Conservation (phyloP, 2,888 invertebrate species). For the Archaeoteleia sp. region DNA sequence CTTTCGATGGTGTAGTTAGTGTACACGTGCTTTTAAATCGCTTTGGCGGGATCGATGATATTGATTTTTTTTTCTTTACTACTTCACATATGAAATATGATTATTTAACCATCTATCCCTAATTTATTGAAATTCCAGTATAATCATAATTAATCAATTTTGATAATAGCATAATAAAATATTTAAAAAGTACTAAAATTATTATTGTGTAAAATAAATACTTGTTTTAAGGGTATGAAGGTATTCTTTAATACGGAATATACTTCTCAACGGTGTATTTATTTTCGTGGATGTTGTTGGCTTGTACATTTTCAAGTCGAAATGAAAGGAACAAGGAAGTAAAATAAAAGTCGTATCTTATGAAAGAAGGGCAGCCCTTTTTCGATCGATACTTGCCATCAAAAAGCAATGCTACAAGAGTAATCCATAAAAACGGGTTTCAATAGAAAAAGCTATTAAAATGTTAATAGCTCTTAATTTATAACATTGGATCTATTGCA, state of each 20-base stretch:
- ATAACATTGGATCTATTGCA: too few relatives aligned
- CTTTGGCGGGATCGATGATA: constrained; percentile 27
- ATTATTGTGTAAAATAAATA: neutral
- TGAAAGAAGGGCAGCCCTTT: constrained; percentile 34
- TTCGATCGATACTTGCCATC: constrained; percentile 43
- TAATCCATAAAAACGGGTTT: constrained; percentile 25
- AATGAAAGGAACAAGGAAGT: constrained; percentile 31
- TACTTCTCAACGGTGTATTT: too few relatives aligned
- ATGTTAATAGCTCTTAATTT: too few relatives aligned
- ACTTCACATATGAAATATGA: too few relatives aligned
- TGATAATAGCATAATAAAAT: too few relatives aligned
- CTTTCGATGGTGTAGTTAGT: constrained; percentile 20
- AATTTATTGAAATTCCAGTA: too few relatives aligned
- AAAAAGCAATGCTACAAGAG: constrained; percentile 28
- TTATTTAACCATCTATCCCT: too few relatives aligned
- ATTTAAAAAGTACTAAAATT: too few relatives aligned
- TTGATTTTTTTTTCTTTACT: constrained; percentile 43
- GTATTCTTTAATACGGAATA: too few relatives aligned
- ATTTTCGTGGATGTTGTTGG: constrained; percentile 6
- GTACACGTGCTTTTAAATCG: constrained; percentile 26
- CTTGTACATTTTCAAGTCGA: constrained; percentile 20
- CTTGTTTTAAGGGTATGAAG: too few relatives aligned
- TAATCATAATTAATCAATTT: too few relatives aligned
- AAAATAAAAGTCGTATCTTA: constrained; percentile 35
- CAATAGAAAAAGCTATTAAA: constrained; percentile 15